These are phyloP conservation scores for Eulimnadia texana DNA, from an alignment of 1,140 invertebrate species.

Conservation along the genomic window DNA sequence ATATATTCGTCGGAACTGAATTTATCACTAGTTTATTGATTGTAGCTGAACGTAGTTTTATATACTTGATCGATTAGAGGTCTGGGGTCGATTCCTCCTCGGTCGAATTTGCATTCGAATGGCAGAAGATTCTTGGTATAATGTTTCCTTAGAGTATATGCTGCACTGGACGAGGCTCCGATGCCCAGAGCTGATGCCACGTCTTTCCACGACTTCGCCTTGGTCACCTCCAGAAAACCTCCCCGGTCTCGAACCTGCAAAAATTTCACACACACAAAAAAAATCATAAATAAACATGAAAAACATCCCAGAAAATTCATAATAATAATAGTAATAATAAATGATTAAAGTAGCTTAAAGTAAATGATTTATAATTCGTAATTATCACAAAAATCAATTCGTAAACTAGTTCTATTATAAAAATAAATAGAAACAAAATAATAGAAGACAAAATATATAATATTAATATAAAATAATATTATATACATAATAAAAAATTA, in stretches of 20 bases:
- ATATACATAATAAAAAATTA: no score
- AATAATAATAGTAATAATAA: no score
- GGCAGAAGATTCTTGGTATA: constrained; percentile 92
- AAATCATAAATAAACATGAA: no score
- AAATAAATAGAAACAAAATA: no score
- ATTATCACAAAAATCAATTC: no score
- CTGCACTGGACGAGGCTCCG: constrained; percentile 88
- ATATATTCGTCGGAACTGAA: neutral
- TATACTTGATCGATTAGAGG: constrained; percentile 77
- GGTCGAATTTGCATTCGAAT: constrained; percentile 92
- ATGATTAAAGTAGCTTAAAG: no score
- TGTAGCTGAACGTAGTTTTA: neutral
- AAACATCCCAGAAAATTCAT: no score
- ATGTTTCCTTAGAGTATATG: constrained; percentile 90
- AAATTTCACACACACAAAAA: neutral
- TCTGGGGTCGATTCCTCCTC: constrained; percentile 85
- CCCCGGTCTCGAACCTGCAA: constrained; percentile 81
- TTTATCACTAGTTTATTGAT: neutral
- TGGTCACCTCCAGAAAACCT: constrained; percentile 95
- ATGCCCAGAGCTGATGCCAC: constrained; percentile 84
- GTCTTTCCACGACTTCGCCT: constrained; percentile 97
- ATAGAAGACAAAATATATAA: no score
- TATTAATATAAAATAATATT: no score
- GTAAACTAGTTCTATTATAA: no score
- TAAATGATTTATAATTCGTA: no score